A percentile compares a stretch with the other conserved stretches of the same genome.
Evolutionary conservation across 2,888 invertebrate species (phyloP).

Genomic region (Caenorhabditis macrosperma): DNA sequence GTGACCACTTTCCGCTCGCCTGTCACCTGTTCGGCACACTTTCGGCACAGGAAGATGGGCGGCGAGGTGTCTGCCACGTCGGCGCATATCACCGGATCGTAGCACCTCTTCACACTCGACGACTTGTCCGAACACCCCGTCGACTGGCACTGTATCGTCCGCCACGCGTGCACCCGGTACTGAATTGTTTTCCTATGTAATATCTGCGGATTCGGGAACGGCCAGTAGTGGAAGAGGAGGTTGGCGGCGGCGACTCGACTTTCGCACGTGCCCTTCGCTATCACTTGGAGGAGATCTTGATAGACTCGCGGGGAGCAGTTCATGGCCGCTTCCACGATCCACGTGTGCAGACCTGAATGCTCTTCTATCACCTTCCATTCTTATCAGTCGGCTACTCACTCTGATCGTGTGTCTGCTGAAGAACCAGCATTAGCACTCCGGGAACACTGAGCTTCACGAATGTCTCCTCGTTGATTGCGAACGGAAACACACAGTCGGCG

Average conservation of each 20-base stretch:
- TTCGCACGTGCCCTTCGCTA: conserved; percentile 89
- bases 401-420: conserved; percentile 94
- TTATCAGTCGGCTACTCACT: no score
- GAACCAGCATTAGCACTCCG: conserved; percentile 95
- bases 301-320: conserved; percentile 91
- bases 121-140: conserved; percentile 71
- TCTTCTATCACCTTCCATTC: no score
- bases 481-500: conserved; percentile 95
- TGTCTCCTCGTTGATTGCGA: conserved; percentile 85
- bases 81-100: conserved; percentile 91
- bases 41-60: conserved; percentile 84
- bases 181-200: conserved; percentile 91
- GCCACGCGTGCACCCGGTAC: conserved; percentile 67
- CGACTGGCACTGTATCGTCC: conserved; percentile 69
- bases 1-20: conserved; percentile 79
- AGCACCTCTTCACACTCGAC: conserved; percentile 86
- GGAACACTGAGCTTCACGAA: conserved; percentile 73
- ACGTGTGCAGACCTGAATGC: conserved; percentile 93
- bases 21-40: conserved; percentile 85
- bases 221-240: conserved; percentile 98
- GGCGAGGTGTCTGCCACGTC: conserved; percentile 86
- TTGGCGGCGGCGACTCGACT: conserved; percentile 96
- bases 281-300: conserved; percentile 66
- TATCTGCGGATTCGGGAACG: conserved; percentile 93
- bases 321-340: conserved; percentile 96